Evolutionary conservation across 2,113 vertebrate species (phyloP), one percentile per base, ranked within the genome.

Genomic region (Sorex fumeus): DNA sequence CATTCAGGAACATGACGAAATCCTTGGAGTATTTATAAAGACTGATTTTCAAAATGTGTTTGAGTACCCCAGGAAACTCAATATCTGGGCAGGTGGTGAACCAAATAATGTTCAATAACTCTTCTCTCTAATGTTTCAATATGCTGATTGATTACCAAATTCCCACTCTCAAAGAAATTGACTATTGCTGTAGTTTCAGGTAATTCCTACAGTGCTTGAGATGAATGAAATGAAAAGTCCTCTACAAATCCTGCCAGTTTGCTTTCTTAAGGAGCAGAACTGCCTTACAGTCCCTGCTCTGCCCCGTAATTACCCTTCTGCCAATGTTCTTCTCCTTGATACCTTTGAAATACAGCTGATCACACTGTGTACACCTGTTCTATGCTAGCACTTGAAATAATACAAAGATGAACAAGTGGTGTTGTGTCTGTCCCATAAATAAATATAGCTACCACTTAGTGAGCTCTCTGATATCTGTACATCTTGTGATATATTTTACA

Each of bases 121-220:
- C 71, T 88, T 10, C 21, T 94, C 77, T 80, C 86, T 91, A 47
- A 78, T 91, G 93, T 94, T 21, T 88, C 87, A 87, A 67, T 50
- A 92, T 45, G 23, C 12, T 93, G 93, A 94, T 6, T 81, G 94
- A 94, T 85, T 79, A 77, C 40, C 50, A 69, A 28, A 45, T 72
- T 92, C 93, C 69, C 75, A 74, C 91, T 84, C 47, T 66, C 28
- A 84, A 66, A 67, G 76, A 72, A 57, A 84, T 62, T 4, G 80
- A 66, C 45, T 86, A 77, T 67, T 83, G 80, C 80, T 95, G n/a
- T 91, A 92, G 89, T 62, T 8, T 45, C 12, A 71, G 71, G 76
- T 91, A 94, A 93, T 92, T 87, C 81, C 75, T 32, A 45, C 88
- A 34, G 75, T 30, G 1, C 91, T 87, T 78, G 69, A 86, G 27